Base-by-base conservation (phyloP, 2,113 vertebrate genomes). In the Dissostichus mawsoni region DNA sequence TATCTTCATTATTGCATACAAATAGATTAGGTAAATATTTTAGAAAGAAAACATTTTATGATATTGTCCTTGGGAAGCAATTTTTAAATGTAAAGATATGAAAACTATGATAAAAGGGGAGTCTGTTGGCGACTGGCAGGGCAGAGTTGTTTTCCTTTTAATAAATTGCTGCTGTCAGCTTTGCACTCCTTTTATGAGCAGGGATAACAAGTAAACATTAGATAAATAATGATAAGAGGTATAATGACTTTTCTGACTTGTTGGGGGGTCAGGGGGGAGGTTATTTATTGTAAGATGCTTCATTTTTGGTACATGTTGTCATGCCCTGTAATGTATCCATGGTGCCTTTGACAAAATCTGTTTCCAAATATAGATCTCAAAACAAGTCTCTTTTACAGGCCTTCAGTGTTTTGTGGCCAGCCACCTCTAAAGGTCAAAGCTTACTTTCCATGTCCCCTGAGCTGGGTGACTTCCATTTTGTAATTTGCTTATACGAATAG, bases 1-100 rank as follows among this genome's bases (percentile, higher is more conserved):
- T 33, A 36, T 8, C 47, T 6, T 29, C 5, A 67, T 67, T 25
- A 9, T 67, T 67, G 47, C 47, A 18, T 63, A 36, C 7, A 41
- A 36, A 7, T 41, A 41, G 36, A 41, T 41, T 41, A 96, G 96
- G 96, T 96, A 95, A 96, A 96, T 97, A 96, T 95, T 94, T 95
- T 94, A 96, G 96, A 96, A 98, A 97, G 94, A 95, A 95, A 95
- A 96, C 96, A 97, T 96, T 99, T 98, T 96, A 97, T 97, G 96
- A 96, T 96, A 96, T 95, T 96, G 96, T 97, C 97, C 97, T 98
- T 98, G 97, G 95, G 92, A 96, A 96, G 95, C 87, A 96, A 97
- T 97, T 97, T 98, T 97, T 97, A 96, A 97, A 97, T 96, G 96
- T 96, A 95, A 96, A 95, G 95, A 97, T 97, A 97, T 97, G 96